Conservation (phyloP, 2,113 vertebrate genomes). For the Lates calcarifer region DNA sequence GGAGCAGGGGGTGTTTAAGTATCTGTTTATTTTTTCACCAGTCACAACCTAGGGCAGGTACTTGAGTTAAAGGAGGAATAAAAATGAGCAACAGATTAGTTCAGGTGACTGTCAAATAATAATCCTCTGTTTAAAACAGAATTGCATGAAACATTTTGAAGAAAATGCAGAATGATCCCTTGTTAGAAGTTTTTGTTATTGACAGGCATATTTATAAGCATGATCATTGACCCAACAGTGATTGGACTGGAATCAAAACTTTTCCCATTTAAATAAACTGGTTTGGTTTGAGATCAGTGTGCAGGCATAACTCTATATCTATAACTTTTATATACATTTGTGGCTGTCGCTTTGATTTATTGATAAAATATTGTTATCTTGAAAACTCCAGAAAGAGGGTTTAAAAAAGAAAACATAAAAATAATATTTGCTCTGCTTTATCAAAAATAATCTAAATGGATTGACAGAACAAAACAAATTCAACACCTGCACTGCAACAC, state of each 20-base stretch:
- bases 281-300: neutral
- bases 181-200: no score
- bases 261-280: neutral
- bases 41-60: neutral
- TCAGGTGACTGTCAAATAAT: neutral
- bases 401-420: neutral
- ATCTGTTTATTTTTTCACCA: constrained; percentile 5
- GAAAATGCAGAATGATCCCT: neutral
- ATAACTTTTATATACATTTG: neutral
- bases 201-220: no score
- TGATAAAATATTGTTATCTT: neutral
- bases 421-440: neutral
- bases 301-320: neutral
- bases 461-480: neutral
- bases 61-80: neutral
- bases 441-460: neutral
- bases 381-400: neutral
- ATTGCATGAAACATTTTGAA: neutral
- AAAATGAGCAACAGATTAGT: neutral
- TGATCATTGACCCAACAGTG: neutral
- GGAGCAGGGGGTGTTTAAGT: neutral
- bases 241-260: neutral
- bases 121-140: neutral
- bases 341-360: neutral
- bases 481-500: neutral